Evolutionary conservation across 2,888 invertebrate species (phyloP).

Genomic region (Eupithecia exiguata): DNA sequence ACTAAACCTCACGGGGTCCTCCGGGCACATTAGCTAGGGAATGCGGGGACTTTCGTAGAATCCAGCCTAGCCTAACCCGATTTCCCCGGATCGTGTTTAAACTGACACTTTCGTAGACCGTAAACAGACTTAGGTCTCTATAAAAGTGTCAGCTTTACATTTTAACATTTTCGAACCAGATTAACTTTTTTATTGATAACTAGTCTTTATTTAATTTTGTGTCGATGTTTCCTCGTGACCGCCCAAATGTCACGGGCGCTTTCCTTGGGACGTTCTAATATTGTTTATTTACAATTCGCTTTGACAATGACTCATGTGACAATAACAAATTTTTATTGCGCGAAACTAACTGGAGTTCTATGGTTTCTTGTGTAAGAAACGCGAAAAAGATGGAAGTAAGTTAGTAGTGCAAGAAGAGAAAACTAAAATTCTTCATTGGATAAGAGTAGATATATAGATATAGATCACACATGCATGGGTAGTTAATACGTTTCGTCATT

Average conservation of each 20-base stretch:
- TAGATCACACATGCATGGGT: no score
- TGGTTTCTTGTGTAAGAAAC: neutral
- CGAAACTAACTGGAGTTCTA: neutral
- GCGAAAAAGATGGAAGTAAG: neutral
- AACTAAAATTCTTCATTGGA: neutral
- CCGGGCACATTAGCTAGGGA: no score
- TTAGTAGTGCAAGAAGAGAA: neutral
- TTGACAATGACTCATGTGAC: conserved; percentile 9
- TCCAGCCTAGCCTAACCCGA: no score
- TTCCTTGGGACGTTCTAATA: conserved; percentile 46
- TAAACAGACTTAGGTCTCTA: neutral
- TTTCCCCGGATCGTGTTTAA: no score
- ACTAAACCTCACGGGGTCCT: no score
- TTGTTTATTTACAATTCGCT: conserved; percentile 9
- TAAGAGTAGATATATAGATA: no score
- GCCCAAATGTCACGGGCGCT: conserved; percentile 62
- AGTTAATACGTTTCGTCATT: neutral
- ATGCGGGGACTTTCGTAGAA: no score
- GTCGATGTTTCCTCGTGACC: conserved; percentile 50
- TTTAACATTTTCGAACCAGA: neutral
- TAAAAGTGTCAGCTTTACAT: neutral
- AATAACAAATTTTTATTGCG: neutral
- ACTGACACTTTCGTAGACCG: no score
- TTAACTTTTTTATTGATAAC: neutral
- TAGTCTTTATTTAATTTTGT: conserved; percentile 50